These are phyloP conservation scores for Prenolepis imparis DNA, from an alignment of 2,888 invertebrate species.

Conservation along the genomic window DNA sequence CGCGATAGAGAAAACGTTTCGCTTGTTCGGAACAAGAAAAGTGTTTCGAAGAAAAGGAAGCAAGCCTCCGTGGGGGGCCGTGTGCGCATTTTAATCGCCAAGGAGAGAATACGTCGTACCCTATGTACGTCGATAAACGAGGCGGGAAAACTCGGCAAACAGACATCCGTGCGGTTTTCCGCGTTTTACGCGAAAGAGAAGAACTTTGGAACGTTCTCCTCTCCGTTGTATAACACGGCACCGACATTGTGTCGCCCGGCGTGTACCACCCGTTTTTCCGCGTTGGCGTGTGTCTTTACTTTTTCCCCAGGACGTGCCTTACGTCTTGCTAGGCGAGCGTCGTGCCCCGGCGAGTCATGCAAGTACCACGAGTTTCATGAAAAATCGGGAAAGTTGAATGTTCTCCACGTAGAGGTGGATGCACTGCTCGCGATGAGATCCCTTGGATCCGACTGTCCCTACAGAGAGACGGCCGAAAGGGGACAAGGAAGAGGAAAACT, in stretches of 20 bases:
- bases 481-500: constrained; percentile 28
- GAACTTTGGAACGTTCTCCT: background rate
- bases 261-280: constrained; percentile 37
- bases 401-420: constrained; percentile 21
- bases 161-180: constrained; percentile 27
- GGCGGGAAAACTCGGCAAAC: constrained; percentile 14
- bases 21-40: background rate
- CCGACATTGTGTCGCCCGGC: constrained; percentile 33
- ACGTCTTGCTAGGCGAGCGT: constrained; percentile 37
- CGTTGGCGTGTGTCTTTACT: constrained; percentile 35
- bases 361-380: constrained; percentile 55
- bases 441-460: constrained; percentile 29
- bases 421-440: constrained; percentile 30
- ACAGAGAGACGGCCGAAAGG: constrained; percentile 12
- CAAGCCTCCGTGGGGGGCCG: background rate
- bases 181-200: background rate
- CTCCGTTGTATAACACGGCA: constrained; percentile 14
- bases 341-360: constrained; percentile 42
- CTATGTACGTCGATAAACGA: constrained; percentile 5
- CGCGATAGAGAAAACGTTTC: background rate
- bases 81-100: constrained; percentile 38
- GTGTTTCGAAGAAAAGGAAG: background rate
- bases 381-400: constrained; percentile 56
- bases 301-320: constrained; percentile 42
- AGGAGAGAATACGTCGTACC: background rate